Percentiles rank a stretch among this genome's conserved stretches.
These are phyloP conservation scores for Otocyon megalotis DNA, from an alignment of 2,113 vertebrate species.

Conservation along the genomic window DNA sequence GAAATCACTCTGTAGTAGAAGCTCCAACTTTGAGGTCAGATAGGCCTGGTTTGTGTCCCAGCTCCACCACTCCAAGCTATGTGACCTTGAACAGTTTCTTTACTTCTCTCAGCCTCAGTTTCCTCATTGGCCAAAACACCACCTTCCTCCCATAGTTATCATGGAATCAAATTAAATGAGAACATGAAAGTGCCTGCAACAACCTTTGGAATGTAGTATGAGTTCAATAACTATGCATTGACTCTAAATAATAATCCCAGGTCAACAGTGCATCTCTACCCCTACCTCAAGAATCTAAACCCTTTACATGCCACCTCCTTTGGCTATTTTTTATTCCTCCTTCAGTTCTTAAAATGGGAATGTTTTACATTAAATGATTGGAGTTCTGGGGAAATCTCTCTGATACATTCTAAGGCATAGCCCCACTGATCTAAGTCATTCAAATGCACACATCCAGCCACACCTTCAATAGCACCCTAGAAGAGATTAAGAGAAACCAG, in stretches of 20 bases:
- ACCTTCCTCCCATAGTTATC: neutral
- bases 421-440: neutral
- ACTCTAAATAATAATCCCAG: neutral
- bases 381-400: neutral
- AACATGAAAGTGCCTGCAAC: neutral
- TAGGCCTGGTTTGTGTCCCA: neutral
- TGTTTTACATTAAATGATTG: neutral
- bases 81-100: neutral
- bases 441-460: neutral
- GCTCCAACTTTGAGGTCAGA: neutral
- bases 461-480: neutral
- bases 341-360: neutral
- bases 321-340: too few species aligned
- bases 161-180: neutral
- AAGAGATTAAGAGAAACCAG: conserved; percentile 3
- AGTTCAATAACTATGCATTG: neutral
- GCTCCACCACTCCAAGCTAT: neutral
- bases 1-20: neutral
- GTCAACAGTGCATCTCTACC: neutral
- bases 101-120: neutral
- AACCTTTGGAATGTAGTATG: neutral
- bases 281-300: neutral
- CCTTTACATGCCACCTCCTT: neutral
- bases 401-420: neutral
- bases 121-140: neutral